Evolutionary conservation across 1,140 invertebrate species (phyloP).

Genomic region (Gerris buenoi): DNA sequence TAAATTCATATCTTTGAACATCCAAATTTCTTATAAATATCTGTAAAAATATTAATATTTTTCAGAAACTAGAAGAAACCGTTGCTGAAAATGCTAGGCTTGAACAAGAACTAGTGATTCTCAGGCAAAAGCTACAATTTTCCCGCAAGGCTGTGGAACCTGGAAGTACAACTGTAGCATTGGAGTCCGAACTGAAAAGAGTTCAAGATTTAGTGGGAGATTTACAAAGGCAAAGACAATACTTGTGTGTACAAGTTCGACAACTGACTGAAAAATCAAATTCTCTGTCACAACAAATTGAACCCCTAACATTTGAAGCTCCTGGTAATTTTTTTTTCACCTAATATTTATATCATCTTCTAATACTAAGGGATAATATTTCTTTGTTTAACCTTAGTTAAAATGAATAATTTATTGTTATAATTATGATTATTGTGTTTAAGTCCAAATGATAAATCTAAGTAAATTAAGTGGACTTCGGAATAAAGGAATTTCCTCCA

Average conservation of each 20-base stretch:
- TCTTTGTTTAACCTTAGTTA: no score
- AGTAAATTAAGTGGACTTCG: no score
- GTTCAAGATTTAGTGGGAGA: conserved; percentile 73
- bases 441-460: no score
- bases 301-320: conserved; percentile 22
- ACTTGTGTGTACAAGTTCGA: conserved; percentile 58
- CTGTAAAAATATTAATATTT: no score
- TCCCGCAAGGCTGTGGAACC: conserved; percentile 14
- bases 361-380: no score
- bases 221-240: conserved; percentile 62
- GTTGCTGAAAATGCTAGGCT: conserved; percentile 73
- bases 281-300: conserved; percentile 35
- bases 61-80: conserved; percentile 74
- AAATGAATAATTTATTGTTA: no score
- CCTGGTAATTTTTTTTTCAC: no score
- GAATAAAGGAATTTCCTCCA: no score
- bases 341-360: no score
- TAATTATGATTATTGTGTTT: no score
- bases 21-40: no score
- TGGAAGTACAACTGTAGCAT: conserved; percentile 39
- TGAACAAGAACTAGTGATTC: conserved; percentile 69
- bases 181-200: conserved; percentile 63
- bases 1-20: no score
- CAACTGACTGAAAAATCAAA: conserved; percentile 63
- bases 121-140: conserved; percentile 49